Evolutionary conservation across 2,113 vertebrate genomes (phyloP), one percentile per base, ranked within the genome.

Genomic region (Miniopterus natalensis): DNA sequence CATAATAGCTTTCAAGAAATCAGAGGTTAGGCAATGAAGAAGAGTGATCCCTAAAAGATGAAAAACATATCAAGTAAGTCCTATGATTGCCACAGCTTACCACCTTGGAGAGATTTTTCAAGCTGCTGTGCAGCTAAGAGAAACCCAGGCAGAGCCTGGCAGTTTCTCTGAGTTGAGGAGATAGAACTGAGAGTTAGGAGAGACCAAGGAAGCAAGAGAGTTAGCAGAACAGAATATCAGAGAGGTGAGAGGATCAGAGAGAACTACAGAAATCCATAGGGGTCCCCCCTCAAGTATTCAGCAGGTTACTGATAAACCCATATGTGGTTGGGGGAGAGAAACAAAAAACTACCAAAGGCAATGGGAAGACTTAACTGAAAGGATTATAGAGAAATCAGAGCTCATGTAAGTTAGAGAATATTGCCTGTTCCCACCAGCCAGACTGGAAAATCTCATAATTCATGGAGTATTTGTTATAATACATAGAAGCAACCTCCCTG

Each of bases 371-470:
- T 18, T 84, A 49, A 49, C 8, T 53, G 10, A 85, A 86, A 86
- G 42, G 21, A 59, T 4, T 59, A 8, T n/a, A 97, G 18, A 20
- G 31, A 92, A 86, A 86, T 42, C 9, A 57, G 65, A 90, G 73
- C n/a, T 74, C 17, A 40, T 25, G 1, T 1, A 84, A 27, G 25
- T 7, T 70, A 18, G 13, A 13, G 11, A 45, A 65, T 84, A 92
- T 47, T 78, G 47, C 31, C 84, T 78, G 6, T 63, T 92, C 40
- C 14, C 20, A 84, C 6, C 27, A 59, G 31, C 13, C 65, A 74
- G 49, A 65, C 27, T 42, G 12, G 47, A 88, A 94, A 88, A 78
- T 13, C 15, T 92, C 45, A 63, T 65, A 75, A 96, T 94, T 89
- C 40, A 73, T 84, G 21, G 40, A 79, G 25, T 49, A 61, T 53